phyloP scores from a whole-genome alignment of 2,113 vertebrate species.

The Hyperopisus bebe region DNA sequence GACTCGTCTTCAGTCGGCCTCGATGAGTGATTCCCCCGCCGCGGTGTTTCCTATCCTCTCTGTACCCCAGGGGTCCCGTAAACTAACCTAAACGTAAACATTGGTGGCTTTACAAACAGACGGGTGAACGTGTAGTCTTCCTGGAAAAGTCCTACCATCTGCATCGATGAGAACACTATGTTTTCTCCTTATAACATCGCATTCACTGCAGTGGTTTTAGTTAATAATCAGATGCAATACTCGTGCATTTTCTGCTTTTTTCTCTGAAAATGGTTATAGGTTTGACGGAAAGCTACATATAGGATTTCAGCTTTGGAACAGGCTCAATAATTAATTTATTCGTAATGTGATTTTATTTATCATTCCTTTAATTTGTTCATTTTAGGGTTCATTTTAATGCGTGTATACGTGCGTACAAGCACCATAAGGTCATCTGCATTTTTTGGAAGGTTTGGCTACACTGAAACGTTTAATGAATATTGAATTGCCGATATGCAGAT shows the following conservation, averaged over 20 bases:
- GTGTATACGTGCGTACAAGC: not conserved
- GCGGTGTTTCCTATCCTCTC: not conserved
- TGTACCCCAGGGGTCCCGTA: not conserved
- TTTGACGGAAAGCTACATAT: not conserved
- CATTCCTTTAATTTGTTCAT: not conserved
- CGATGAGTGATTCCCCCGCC: constrained; percentile 5
- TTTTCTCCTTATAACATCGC: not conserved
- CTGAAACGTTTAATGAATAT: not conserved
- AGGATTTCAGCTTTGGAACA: not conserved
- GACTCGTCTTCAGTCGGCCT: constrained; percentile 12
- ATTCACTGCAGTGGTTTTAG: not conserved
- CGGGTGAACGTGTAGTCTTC: not conserved
- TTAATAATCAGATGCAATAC: not conserved
- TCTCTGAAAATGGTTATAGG: not conserved
- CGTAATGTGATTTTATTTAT: not conserved
- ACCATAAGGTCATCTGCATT: not conserved
- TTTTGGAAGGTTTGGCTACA: not conserved
- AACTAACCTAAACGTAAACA: not conserved
- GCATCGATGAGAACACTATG: not conserved
- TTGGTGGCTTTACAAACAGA: not conserved
- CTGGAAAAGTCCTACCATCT: too few species aligned
- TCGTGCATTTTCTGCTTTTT: not conserved
- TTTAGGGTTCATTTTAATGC: not conserved
- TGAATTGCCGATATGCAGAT: not conserved
- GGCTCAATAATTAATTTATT: not conserved